Conservation (phyloP, 2,113 vertebrate species). For the Silurus asotus region DNA sequence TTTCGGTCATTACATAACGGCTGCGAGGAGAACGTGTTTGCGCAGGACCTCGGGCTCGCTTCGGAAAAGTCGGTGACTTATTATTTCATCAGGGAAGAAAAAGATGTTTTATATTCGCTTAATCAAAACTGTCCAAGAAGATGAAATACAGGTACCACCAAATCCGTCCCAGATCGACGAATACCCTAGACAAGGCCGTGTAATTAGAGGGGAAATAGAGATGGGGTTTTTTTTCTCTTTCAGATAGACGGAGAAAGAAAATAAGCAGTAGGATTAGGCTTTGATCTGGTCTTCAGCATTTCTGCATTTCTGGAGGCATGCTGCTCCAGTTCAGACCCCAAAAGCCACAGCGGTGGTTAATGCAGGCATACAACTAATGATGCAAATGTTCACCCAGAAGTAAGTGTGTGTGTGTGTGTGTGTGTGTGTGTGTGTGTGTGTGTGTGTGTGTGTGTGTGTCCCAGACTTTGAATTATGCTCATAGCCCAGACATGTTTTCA, state of each 20-base stretch:
- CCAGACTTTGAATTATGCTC: slow-evolving; percentile 62
- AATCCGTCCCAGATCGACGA: slow-evolving; percentile 43
- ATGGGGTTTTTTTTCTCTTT: slow-evolving; percentile 41
- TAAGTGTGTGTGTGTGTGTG: slow-evolving; percentile 23
- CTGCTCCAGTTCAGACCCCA: slow-evolving; percentile 21
- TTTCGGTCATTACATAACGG: neutral
- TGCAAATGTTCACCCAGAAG: slow-evolving; percentile 33
- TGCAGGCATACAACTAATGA: slow-evolving; percentile 39
- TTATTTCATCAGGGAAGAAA: slow-evolving; percentile 30
- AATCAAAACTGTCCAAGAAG: slow-evolving; percentile 38
- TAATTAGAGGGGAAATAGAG: slow-evolving; percentile 31
- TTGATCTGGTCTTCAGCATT: slow-evolving; percentile 48
- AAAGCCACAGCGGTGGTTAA: slow-evolving; percentile 39
- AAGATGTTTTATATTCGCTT: slow-evolving; percentile 23
- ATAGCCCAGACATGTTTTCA: slow-evolving; percentile 62
- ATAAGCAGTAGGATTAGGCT: slow-evolving; percentile 41
- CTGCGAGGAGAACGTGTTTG: slow-evolving; percentile 32
- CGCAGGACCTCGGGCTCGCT: slow-evolving; percentile 2
- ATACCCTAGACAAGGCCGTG: slow-evolving; percentile 27
- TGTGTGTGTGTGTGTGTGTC: slow-evolving; percentile 38
- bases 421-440: slow-evolving; percentile 33
- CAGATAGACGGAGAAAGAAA: slow-evolving; percentile 46
- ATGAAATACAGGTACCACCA: slow-evolving; percentile 47
- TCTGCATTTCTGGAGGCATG: slow-evolving; percentile 32
- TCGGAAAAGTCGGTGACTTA: slow-evolving; percentile 27